A percentile compares a stretch with the other conserved stretches of the same genome.
Evolutionary conservation across 2,113 vertebrate genomes (phyloP).

Genomic region (Nymphicus hollandicus): DNA sequence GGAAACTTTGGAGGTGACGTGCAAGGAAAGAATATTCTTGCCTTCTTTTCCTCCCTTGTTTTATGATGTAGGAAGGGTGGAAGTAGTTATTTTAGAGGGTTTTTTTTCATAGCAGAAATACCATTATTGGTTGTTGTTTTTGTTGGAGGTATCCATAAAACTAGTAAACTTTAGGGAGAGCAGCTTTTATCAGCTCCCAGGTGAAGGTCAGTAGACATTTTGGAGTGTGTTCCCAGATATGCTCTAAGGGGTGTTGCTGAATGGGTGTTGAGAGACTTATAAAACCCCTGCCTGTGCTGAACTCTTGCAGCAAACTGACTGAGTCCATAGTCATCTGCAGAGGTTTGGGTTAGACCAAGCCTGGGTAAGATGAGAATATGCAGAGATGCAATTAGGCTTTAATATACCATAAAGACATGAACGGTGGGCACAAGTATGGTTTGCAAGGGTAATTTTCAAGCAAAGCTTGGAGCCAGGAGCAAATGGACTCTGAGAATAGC

Average conservation of each 20-base stretch:
- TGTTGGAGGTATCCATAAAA: not conserved
- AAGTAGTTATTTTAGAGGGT: not conserved
- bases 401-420: fast-evolving
- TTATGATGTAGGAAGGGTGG: not conserved
- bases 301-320: not conserved
- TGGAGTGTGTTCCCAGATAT: not conserved
- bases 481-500: not conserved
- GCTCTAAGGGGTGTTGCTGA: not conserved
- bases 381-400: fast-evolving
- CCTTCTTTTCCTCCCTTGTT: not conserved
- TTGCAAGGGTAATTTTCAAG: not conserved
- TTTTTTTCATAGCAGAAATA: not conserved
- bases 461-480: not conserved
- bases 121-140: not conserved
- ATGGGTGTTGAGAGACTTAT: not conserved
- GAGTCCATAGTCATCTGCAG: fast-evolving
- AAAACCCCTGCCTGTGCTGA: not conserved
- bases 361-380: not conserved
- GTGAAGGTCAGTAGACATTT: not conserved
- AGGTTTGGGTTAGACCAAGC: not conserved
- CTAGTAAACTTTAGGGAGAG: not conserved
- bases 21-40: not conserved
- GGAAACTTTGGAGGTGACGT: constrained; percentile 26
- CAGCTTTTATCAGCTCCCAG: not conserved
- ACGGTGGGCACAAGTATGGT: not conserved